Evolutionary conservation across 2,797 vertebrate species (phyloP), one percentile per base, ranked within the genome.

Genomic region (Cirrhinus molitorella): DNA sequence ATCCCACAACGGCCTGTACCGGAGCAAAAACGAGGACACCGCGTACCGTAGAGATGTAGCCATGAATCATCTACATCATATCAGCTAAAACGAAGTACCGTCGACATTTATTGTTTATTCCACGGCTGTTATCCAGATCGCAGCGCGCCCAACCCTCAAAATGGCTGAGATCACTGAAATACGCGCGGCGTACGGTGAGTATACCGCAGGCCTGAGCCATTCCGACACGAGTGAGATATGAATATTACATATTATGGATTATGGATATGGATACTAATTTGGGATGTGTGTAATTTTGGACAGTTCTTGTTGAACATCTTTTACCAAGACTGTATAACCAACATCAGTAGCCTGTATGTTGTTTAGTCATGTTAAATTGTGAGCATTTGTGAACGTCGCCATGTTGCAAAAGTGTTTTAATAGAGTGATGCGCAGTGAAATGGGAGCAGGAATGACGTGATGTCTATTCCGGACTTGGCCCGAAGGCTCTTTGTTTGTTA

Each of bases 111-210:
- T 83, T 68, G 8, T 76, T 75, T 81, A 76, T 68, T 87, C 43
- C 75, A 55, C 37, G 11, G 51, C 51, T 80, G 67, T 74, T 74
- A 43, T 37, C 49, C 53, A 73, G 67, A 88, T 51, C 87, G 84
- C 86, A 88, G 78, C 87, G 89, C 84, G 73, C 88, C 80, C 85
- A 57, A 83, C 14, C 83, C 90, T 92, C 93, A 94, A 95, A 94
- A 95, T 95, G 95, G 94, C 95, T 93, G 95, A 95, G 89, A 94
- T 95, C 67, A 92, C 92, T 78, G 94, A 95, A 87, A 92, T 95
- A 89, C 91, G 92, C 93, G 92, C 94, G 85, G 89, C 91, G 87
- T 94, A 95, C 89, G 95, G 95, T 95, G 87, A 95, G 95, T 89
- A 80, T 5, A 28, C 14, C 23, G 55, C 67, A 61, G 71, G 81